Conservation (phyloP, 2,888 invertebrate genomes). For the Cantharis rufa region DNA sequence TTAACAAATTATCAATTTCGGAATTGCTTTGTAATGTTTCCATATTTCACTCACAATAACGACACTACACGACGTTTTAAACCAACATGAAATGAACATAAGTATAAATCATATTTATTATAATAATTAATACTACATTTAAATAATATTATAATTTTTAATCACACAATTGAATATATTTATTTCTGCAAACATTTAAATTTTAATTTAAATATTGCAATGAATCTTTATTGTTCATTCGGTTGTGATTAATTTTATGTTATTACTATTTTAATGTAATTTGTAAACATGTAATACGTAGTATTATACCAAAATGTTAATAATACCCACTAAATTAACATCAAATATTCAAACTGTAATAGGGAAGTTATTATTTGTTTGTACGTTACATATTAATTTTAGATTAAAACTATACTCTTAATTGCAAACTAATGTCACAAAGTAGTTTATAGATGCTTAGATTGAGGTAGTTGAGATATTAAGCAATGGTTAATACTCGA, state of each 20-base stretch:
- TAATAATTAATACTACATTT: background rate
- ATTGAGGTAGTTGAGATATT: background rate
- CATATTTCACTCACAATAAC: background rate
- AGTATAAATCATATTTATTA: background rate
- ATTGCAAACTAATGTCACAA: conserved; percentile 1
- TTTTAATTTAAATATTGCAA: background rate
- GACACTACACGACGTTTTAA: background rate
- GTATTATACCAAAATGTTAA: background rate
- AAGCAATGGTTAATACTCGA: background rate
- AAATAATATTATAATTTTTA: too few relatives aligned
- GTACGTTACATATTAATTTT: background rate
- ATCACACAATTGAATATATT: background rate
- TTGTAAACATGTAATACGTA: background rate
- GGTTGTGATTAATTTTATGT: background rate
- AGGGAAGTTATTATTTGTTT: background rate
- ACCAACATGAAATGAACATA: background rate
- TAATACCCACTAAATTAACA: background rate
- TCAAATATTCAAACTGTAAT: background rate
- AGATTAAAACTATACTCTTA: background rate
- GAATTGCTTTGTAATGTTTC: background rate
- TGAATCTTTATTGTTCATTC: background rate
- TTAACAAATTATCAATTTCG: background rate
- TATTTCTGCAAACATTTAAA: background rate
- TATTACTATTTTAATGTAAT: background rate
- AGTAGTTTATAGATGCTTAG: background rate